Base-by-base conservation (phyloP, 2,113 vertebrate species). In the Nymphicus hollandicus region DNA sequence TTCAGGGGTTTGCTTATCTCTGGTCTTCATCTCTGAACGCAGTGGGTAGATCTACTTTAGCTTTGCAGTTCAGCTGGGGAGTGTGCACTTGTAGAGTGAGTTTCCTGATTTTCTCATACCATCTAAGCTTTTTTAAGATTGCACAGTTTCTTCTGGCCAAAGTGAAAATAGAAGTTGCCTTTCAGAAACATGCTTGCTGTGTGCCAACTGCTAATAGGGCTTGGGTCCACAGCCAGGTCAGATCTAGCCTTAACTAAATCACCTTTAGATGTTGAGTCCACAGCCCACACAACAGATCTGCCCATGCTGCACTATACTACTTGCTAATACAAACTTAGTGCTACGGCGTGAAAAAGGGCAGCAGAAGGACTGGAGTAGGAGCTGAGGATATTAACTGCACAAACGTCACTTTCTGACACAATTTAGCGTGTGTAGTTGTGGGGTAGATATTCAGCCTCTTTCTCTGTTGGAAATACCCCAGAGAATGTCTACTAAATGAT, bases 271-370 rank as follows among this genome's bases (percentile, higher is more conserved):
- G 23, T 17, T 18, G 56, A 27, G 27, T 53, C 63, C 41, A 91
- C 47, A 41, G 74, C 24, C 20, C 22, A 8, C 27, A 2, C 20
- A 65, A 16, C 17, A 33, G 3, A 33, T 47, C 50, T 91, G 39
- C 28, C 50, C 43, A 4, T 64, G 23, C 33, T 79, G 41, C 13
- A 17, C 25, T 39, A 3, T 1, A 0, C 29, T 55, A 0, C 49
- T 76, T 60, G 33, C n/a, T 68, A 24, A 69, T 14, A 23, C 5
- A 22, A 7, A 2, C 19, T 10, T 17, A 33, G 15, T 85, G 35
- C 7, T 37, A 24, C 0, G 0, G 14, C 19, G 3, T 29, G 17
- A 47, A 35, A 53, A 60, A 81, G 50, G 11, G 28, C 33, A 69
- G 11, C 11, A 72, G n/a, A 50, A 25, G 4, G 14, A 64, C 73